Evolutionary conservation across 2,888 invertebrate genomes (phyloP).

Genomic region (Monopis laevigella): DNA sequence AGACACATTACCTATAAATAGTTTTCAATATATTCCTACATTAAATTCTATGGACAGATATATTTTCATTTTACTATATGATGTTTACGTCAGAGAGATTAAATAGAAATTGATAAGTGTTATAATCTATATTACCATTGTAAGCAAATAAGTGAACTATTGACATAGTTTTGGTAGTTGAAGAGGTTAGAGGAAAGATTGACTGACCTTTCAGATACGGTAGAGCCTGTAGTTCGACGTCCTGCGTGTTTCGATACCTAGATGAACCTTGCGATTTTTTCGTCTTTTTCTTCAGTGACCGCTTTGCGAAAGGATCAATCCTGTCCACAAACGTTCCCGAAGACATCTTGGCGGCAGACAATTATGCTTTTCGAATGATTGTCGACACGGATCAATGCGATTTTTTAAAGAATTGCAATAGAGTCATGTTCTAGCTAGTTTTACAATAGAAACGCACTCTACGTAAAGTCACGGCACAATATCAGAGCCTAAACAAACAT

Average conservation of each 20-base stretch:
- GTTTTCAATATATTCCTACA: too few relatives aligned
- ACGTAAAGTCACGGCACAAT: constrained; percentile 58
- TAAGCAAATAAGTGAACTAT: too few relatives aligned
- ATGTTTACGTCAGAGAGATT: too few relatives aligned
- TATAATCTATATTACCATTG: too few relatives aligned
- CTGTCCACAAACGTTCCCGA: constrained; percentile 97
- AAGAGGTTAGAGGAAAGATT: background rate
- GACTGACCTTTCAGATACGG: constrained; percentile 95
- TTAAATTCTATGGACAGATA: too few relatives aligned
- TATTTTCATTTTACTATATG: too few relatives aligned
- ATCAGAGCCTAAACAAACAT: constrained; percentile 67
- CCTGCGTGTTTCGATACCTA: constrained; percentile 97
- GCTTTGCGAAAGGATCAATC: constrained; percentile 99
- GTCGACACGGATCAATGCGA: constrained; percentile 60
- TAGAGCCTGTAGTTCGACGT: constrained; percentile 95
- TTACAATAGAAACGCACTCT: constrained; percentile 59
- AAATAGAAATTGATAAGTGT: too few relatives aligned
- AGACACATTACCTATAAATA: too few relatives aligned
- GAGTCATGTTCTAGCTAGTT: constrained; percentile 62
- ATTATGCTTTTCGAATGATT: constrained; percentile 62
- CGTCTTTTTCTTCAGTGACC: constrained; percentile 97
- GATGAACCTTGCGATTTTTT: constrained; percentile 99
- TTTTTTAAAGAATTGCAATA: constrained; percentile 59
- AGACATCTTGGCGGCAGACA: constrained; percentile 68
- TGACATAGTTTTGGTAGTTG: too few relatives aligned